These are phyloP conservation scores for Speoplatyrhinus poulsoni DNA, from an alignment of 2,113 vertebrate genomes.

Conservation along the genomic window DNA sequence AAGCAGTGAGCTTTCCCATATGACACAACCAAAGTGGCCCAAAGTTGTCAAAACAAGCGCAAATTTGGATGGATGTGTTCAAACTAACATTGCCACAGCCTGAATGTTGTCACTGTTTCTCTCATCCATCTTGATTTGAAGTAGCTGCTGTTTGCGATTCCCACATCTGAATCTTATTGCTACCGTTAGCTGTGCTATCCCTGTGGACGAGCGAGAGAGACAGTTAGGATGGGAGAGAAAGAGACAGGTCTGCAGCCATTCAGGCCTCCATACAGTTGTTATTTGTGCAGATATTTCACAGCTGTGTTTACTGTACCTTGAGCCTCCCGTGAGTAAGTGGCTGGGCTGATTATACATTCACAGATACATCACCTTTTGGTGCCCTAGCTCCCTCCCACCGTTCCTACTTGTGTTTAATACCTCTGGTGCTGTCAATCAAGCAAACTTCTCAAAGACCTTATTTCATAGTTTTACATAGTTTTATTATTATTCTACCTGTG, in stretches of 20 bases:
- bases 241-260: conserved; percentile 57
- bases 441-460: conserved; percentile 58
- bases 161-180: conserved; percentile 19
- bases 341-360: conserved; percentile 74
- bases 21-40: conserved; percentile 20
- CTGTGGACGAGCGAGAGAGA: conserved; percentile 39
- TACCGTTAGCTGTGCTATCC: conserved; percentile 16
- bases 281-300: conserved; percentile 78
- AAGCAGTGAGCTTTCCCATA: conserved; percentile 28
- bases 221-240: conserved; percentile 48
- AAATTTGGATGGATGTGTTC: conserved; percentile 46
- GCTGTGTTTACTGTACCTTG: conserved; percentile 86
- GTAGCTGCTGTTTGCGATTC: conserved; percentile 37
- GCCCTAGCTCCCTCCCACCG: conserved; percentile 52
- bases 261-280: conserved; percentile 65
- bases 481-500: conserved; percentile 23
- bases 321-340: conserved; percentile 75
- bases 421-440: conserved; percentile 75
- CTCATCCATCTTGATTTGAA: conserved; percentile 51
- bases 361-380: conserved; percentile 38
- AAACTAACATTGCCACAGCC: conserved; percentile 28
- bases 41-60: conserved; percentile 33
- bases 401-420: conserved; percentile 65
- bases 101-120: conserved; percentile 37
- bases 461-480: conserved; percentile 37